A percentile compares a stretch with the other conserved stretches of the same genome.
Conservation (phyloP, 64 coral and sea anemone genomes). For the Trachythela sp. region DNA sequence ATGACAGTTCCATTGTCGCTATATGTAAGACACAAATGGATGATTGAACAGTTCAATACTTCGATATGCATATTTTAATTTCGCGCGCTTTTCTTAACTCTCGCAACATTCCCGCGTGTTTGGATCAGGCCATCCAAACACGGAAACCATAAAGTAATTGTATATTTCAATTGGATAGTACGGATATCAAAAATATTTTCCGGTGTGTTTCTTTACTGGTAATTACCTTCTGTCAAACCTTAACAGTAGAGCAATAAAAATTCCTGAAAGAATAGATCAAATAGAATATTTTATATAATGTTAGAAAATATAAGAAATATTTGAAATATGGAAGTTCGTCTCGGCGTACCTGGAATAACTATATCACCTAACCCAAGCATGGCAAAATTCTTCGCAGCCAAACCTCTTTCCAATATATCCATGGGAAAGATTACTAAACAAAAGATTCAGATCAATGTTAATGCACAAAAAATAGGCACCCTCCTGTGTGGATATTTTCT, state of each 20-base stretch:
- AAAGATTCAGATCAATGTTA: background rate
- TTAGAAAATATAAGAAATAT: background rate
- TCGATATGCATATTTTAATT: too few relatives aligned
- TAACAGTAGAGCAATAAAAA: conserved; percentile 92
- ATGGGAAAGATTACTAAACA: conserved; percentile 93
- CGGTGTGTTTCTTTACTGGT: background rate
- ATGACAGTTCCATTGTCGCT: too few relatives aligned
- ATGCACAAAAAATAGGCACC: background rate
- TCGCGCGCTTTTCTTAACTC: too few relatives aligned
- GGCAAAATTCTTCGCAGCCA: conserved; percentile 91
- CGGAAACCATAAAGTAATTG: too few relatives aligned
- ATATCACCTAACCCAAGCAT: conserved; percentile 98
- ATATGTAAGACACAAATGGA: too few relatives aligned
- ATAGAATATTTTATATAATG: too few relatives aligned
- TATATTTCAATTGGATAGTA: too few relatives aligned
- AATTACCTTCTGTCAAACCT: conserved; percentile 79
- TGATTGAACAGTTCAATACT: too few relatives aligned
- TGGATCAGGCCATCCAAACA: too few relatives aligned
- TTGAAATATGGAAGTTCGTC: background rate
- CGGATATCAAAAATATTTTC: background rate
- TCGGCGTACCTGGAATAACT: conserved; percentile 85
- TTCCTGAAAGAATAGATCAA: conserved; percentile 37
- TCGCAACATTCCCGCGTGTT: too few relatives aligned
- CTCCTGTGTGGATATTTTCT: too few relatives aligned
- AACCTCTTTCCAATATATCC: conserved; percentile 91